A percentile compares a stretch with the other conserved stretches of the same genome.
Conservation (phyloP, 2,113 vertebrate genomes). For the Cercopithecus mona region DNA sequence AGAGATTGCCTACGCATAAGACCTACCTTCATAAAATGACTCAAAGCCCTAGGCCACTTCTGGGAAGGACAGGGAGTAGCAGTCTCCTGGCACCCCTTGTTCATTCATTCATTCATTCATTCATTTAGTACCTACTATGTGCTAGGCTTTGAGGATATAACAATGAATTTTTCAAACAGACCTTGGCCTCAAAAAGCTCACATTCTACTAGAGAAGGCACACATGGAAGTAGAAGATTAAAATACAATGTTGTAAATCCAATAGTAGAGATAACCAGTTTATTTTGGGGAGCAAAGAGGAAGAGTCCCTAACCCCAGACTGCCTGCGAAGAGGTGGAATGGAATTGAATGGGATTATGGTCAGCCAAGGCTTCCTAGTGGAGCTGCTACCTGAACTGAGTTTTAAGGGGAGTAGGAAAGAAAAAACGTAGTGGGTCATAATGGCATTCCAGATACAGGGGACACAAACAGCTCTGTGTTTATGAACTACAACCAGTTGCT, state of each 20-base stretch:
- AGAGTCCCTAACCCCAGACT: not conserved
- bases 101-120: not conserved
- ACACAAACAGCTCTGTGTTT: not conserved
- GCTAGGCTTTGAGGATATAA: not conserved
- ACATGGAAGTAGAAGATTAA: not conserved
- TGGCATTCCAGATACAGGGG: not conserved
- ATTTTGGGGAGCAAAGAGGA: not conserved
- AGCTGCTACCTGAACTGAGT: not conserved
- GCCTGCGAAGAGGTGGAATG: not conserved
- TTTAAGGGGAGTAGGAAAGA: not conserved
- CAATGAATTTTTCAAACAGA: slow-evolving; percentile 15
- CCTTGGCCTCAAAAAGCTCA: not conserved
- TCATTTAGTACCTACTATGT: not conserved
- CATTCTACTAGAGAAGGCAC: not conserved
- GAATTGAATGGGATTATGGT: not conserved
- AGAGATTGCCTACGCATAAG: not conserved
- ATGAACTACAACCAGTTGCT: not conserved
- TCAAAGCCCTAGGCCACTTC: not conserved
- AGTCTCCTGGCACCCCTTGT: not conserved
- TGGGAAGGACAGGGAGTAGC: not conserved
- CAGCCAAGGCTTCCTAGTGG: not conserved
- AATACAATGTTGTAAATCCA: not conserved
- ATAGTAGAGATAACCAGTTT: not conserved
- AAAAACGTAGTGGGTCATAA: not conserved
- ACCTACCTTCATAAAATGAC: not conserved